Evolutionary conservation across 2,888 invertebrate genomes (phyloP).

Genomic region (Podabrus alpinus): DNA sequence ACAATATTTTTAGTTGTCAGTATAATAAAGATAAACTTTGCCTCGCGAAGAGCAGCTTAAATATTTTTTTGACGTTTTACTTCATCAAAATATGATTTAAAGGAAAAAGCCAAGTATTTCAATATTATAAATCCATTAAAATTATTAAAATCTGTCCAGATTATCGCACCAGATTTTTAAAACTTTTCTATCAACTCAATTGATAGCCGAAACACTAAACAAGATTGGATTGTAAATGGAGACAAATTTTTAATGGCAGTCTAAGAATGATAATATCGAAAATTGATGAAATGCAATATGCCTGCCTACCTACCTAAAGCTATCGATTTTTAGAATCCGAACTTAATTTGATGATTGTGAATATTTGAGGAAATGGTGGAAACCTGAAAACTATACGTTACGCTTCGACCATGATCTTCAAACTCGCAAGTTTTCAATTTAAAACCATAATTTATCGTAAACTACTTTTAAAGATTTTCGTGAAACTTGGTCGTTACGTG

Average conservation of each 20-base stretch:
- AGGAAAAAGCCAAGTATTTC: not conserved
- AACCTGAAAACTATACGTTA: not conserved
- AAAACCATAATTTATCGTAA: not conserved
- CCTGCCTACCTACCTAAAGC: not conserved
- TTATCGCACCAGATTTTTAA: not conserved
- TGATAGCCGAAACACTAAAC: not conserved
- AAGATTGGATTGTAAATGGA: not conserved
- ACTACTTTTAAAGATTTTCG: not conserved
- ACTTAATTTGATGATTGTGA: not conserved
- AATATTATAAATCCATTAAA: not conserved
- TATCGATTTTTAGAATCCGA: not conserved
- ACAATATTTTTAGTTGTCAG: not conserved
- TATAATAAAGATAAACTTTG: not conserved
- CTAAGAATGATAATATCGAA: not conserved
- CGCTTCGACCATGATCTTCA: not conserved
- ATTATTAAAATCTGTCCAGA: not conserved
- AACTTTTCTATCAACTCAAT: not conserved
- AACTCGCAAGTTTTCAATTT: not conserved
- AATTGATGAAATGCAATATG: not conserved
- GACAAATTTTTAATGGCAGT: not conserved
- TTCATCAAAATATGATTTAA: not conserved
- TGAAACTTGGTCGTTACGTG: not conserved
- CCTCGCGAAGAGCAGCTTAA: not conserved
- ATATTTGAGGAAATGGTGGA: not conserved
- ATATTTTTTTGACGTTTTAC: not conserved